Evolutionary conservation across 2,888 invertebrate species (phyloP).

Genomic region (Pantelozetes paolii): DNA sequence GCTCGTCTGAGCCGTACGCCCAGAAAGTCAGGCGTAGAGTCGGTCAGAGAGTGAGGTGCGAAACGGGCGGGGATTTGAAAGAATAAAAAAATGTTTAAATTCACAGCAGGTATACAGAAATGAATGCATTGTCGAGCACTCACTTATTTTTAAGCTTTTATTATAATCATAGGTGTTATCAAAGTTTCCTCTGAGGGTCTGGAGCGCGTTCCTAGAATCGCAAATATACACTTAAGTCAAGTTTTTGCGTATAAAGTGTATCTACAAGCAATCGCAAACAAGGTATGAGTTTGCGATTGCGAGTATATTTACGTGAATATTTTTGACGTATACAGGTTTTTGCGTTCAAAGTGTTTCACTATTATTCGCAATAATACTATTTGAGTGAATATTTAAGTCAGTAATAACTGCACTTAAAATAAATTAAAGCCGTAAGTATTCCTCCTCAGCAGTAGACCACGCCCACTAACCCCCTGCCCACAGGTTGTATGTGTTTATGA

Average conservation of each 20-base stretch:
- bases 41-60: not conserved
- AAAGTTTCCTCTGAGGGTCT: not conserved
- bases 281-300: too few relatives aligned
- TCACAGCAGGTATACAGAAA: slow-evolving; percentile 22
- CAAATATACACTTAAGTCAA: too few relatives aligned
- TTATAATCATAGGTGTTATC: slow-evolving; percentile 23
- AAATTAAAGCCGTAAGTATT: not conserved
- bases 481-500: too few relatives aligned
- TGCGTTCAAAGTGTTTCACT: not conserved
- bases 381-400: not conserved
- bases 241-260: too few relatives aligned
- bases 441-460: too few relatives aligned
- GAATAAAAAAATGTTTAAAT: slow-evolving; percentile 20
- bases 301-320: too few relatives aligned
- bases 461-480: too few relatives aligned
- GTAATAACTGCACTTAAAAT: not conserved
- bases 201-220: too few relatives aligned
- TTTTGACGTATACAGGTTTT: not conserved
- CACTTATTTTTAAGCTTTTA: slow-evolving; percentile 27
- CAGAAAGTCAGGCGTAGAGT: slow-evolving; percentile 1
- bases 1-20: not conserved
- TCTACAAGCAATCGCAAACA: too few relatives aligned
- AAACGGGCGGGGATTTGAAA: slow-evolving; percentile 11
- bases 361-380: not conserved
- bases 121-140: slow-evolving; percentile 26